Evolutionary conservation across 2,888 invertebrate genomes (phyloP), one percentile per base, ranked within the genome.

Genomic region (Tiliacea aurago): DNA sequence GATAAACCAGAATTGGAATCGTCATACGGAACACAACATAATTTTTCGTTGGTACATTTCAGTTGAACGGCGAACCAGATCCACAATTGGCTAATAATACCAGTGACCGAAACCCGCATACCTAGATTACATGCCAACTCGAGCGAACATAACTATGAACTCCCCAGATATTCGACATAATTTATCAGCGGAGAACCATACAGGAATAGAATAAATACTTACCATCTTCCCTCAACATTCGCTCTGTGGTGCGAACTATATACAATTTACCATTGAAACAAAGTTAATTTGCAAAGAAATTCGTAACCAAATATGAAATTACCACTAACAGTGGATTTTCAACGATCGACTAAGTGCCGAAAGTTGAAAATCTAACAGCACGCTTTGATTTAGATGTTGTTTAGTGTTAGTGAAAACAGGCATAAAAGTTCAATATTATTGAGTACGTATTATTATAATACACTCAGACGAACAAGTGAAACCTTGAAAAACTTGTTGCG

Each of bases 71-170:
- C 20, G 9, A 49, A 53, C 20, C 33, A 18, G 9, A 41, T 43
- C n/a, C 7, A 43, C 64, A 33, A 43, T n/a, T 53, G 64, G n/a
- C n/a, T 45, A 65, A 53, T 70, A 53, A 70, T 53, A 70, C 43
- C 43, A 43, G 51, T 64, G 28, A 51, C 20, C n/a, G n/a, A 15
- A 69, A 6, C 28, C 41, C 41, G 41, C 28, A 63, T 64, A 33
- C n/a, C 64, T 64, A 64, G 51, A 51, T 49, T 33, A 43, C 23
- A 45, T 45, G 28, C 45, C 45, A 55, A 55, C 23, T 63, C 15
- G 28, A 51, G 23, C 45, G 10, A 6, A 70, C 43, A 43, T 33
- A 23, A 55, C 45, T 66, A 65, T 33, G 53, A 70, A 45, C 11
- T 58, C 4, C n/a, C 2, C 10, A 55, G 56, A 28, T 56, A 47